These are phyloP conservation scores for Puffinus mauretanicus DNA, from an alignment of 2,113 vertebrate species.

Conservation along the genomic window DNA sequence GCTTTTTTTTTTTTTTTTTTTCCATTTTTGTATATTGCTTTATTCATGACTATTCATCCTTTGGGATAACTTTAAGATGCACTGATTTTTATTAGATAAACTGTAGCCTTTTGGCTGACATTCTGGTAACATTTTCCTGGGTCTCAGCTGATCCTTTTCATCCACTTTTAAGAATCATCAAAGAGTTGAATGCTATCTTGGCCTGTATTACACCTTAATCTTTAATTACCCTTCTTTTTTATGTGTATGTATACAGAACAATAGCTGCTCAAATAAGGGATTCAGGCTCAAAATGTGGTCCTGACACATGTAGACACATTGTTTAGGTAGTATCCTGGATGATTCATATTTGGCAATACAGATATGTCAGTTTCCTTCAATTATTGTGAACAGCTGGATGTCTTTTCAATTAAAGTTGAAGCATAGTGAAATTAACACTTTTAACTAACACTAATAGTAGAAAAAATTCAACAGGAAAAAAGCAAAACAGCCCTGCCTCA, in stretches of 20 bases:
- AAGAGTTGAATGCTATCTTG: background rate
- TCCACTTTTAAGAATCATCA: background rate
- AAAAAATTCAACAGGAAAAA: background rate
- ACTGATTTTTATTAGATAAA: background rate
- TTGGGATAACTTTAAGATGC: background rate
- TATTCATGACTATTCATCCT: background rate
- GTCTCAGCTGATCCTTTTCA: background rate
- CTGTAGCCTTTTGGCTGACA: background rate
- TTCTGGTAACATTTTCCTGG: background rate
- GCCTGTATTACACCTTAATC: background rate
- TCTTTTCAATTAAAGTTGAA: background rate
- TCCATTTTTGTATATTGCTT: background rate
- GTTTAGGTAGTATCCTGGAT: background rate
- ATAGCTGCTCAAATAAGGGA: background rate
- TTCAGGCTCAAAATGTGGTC: background rate
- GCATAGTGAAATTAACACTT: background rate
- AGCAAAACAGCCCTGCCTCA: background rate
- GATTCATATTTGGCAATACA: background rate
- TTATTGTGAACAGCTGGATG: background rate
- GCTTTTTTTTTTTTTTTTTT: background rate
- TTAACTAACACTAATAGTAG: background rate
- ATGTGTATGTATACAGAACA: background rate
- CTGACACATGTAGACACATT: background rate
- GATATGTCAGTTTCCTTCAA: background rate
- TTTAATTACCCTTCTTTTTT: background rate